phyloP scores from a whole-genome alignment of 1,140 invertebrate genomes.

The Atta colombica region DNA sequence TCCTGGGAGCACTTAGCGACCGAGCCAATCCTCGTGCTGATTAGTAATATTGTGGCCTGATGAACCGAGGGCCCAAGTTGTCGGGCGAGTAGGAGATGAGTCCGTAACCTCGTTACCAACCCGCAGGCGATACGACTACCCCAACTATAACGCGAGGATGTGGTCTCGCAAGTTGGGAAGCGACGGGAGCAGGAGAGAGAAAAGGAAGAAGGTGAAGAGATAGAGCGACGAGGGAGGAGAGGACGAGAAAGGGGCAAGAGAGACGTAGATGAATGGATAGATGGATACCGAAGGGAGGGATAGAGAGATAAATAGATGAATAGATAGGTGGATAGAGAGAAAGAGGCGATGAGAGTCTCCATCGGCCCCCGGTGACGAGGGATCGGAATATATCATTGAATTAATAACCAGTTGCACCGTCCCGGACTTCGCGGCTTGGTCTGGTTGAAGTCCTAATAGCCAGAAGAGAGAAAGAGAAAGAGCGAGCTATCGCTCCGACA shows the following conservation, averaged over 20 bases:
- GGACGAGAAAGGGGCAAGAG: not conserved
- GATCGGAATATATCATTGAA: constrained; percentile 65
- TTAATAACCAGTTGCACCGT: constrained; percentile 65
- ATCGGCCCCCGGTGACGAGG: constrained; percentile 55
- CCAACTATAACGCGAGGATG: constrained; percentile 75
- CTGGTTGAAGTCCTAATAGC: constrained; percentile 59
- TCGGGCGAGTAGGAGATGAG: constrained; percentile 84
- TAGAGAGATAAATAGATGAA: constrained; percentile 48
- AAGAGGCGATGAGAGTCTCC: constrained; percentile 43
- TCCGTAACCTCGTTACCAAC: constrained; percentile 85
- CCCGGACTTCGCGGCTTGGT: constrained; percentile 44
- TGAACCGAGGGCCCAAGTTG: constrained; percentile 84
- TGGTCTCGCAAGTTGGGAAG: constrained; percentile 66
- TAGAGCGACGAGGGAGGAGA: not conserved
- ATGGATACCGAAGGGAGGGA: constrained; percentile 44
- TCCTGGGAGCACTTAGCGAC: constrained; percentile 82
- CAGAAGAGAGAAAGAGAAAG: constrained; percentile 42
- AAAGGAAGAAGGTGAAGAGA: constrained; percentile 19
- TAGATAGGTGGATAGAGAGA: constrained; percentile 22
- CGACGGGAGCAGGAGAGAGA: constrained; percentile 16
- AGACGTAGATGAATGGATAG: constrained; percentile 44
- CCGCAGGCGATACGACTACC: constrained; percentile 81
- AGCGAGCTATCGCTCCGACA: constrained; percentile 53
- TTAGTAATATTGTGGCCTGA: constrained; percentile 87
- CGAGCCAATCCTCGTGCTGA: constrained; percentile 84